Conservation (phyloP, 2,113 vertebrate species). For the Apodemus sylvaticus region DNA sequence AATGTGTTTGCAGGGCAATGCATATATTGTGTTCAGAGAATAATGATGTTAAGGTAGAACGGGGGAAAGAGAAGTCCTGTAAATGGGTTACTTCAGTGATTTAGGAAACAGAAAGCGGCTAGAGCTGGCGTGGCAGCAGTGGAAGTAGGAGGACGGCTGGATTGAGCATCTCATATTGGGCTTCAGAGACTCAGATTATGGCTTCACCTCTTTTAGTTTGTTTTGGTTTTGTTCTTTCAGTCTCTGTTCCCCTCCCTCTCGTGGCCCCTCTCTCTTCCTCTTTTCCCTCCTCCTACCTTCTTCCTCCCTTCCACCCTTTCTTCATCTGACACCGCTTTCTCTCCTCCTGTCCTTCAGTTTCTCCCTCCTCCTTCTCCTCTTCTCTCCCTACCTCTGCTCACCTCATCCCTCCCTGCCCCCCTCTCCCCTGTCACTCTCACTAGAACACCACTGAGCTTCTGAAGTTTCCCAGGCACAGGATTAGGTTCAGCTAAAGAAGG, state of each 20-base stretch:
- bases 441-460: not conserved
- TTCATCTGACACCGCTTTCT: not conserved
- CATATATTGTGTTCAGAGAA: not conserved
- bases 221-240: not conserved
- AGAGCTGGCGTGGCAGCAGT: not conserved
- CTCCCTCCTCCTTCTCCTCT: too few species aligned
- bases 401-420: accelerated
- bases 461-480: not conserved
- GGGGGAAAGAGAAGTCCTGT: not conserved
- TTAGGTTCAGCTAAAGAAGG: not conserved
- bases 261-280: accelerated
- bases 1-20: not conserved
- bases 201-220: not conserved
- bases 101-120: not conserved
- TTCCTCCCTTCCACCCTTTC: accelerated
- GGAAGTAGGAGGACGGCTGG: not conserved
- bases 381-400: not conserved
- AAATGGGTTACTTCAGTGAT: not conserved
- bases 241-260: accelerated
- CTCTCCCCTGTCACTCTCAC: not conserved
- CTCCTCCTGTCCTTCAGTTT: too few species aligned
- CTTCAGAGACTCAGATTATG: not conserved
- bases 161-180: not conserved
- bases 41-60: not conserved
- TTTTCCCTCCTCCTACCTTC: not conserved